A percentile compares a stretch with the other conserved stretches of the same genome.
These are phyloP conservation scores for Chromobotia macracanthus DNA, from an alignment of 2,797 vertebrate genomes.

Conservation along the genomic window DNA sequence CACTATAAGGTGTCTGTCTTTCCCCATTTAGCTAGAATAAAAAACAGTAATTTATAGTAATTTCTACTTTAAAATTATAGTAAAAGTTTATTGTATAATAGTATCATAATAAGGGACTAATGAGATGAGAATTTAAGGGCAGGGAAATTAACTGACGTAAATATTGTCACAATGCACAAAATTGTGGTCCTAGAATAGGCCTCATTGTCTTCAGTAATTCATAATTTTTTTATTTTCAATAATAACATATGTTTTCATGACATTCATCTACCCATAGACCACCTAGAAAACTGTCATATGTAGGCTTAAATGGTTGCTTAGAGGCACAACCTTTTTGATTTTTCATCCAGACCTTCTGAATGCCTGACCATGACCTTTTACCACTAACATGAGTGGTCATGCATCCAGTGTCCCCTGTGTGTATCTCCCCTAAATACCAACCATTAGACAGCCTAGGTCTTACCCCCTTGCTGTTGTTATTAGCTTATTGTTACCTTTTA, in stretches of 20 bases:
- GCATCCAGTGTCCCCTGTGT: background rate
- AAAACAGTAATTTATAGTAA: too few species aligned
- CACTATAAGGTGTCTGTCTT: too few species aligned
- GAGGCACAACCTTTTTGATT: constrained; percentile 13
- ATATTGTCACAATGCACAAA: too few species aligned
- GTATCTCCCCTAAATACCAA: background rate
- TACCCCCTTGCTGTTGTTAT: background rate
- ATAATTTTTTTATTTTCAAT: too few species aligned
- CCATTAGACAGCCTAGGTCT: background rate
- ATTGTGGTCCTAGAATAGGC: too few species aligned
- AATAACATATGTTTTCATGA: background rate
- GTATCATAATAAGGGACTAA: too few species aligned
- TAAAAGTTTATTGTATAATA: too few species aligned
- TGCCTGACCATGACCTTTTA: background rate
- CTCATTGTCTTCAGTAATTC: too few species aligned
- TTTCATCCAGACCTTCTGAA: constrained; percentile 28
- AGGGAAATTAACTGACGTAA: too few species aligned
- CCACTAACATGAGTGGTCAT: constrained; percentile 19
- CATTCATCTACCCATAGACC: background rate
- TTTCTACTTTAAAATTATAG: too few species aligned
- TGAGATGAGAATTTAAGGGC: too few species aligned
- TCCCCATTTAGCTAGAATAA: too few species aligned
- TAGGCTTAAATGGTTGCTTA: background rate
- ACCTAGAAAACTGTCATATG: constrained; percentile 22
- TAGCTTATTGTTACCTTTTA: background rate